phyloP scores from a whole-genome alignment of 2,888 invertebrate species.

The Phyllotreta striolata region DNA sequence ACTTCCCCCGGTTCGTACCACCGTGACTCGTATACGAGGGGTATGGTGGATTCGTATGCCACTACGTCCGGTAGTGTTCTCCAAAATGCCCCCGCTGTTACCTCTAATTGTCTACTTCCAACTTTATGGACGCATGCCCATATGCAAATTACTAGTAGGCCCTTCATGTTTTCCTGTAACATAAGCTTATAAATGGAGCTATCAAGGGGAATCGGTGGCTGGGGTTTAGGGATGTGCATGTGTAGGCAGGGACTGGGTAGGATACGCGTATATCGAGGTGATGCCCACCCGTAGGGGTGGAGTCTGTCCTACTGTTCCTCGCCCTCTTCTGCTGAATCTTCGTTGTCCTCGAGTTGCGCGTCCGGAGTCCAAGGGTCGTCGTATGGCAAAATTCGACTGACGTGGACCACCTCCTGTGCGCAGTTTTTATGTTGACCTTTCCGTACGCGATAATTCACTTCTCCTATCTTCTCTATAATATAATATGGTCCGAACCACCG shows the following conservation, averaged over 20 bases:
- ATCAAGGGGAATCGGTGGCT: no score
- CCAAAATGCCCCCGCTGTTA: conserved; percentile 32
- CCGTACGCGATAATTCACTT: background rate
- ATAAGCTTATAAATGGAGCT: no score
- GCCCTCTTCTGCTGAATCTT: no score
- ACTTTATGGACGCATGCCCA: no score
- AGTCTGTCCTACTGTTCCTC: no score
- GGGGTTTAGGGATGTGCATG: no score
- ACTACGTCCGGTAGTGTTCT: conserved; percentile 32
- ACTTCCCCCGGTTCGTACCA: conserved; percentile 1
- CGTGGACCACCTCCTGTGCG: background rate
- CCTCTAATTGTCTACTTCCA: no score
- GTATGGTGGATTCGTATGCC: conserved; percentile 33
- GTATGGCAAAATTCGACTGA: background rate
- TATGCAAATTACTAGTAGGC: no score
- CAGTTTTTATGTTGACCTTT: background rate
- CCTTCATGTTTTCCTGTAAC: no score
- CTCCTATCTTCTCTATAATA: background rate
- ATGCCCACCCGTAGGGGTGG: no score
- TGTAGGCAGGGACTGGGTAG: no score
- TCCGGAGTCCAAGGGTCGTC: background rate
- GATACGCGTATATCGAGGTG: no score
- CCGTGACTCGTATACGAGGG: conserved; percentile 21
- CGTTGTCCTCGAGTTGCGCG: background rate
- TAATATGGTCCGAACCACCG: background rate